Base-by-base conservation (phyloP, 2,113 vertebrate species). In the Rhadina sibilatrix region DNA sequence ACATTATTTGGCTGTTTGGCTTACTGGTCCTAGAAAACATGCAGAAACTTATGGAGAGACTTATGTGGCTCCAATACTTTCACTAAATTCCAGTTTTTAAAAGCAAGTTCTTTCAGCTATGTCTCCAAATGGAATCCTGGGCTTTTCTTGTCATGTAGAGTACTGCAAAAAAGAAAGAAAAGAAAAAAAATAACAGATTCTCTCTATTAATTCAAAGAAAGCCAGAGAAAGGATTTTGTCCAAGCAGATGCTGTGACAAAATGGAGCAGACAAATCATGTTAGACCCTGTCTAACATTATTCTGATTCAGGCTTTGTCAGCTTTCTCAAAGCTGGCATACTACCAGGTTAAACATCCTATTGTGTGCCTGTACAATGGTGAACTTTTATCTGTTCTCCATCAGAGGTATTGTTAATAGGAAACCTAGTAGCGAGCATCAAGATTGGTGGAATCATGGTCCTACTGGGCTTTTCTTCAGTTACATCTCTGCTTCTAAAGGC, bases 381-480 rank as follows among this genome's bases (percentile, higher is more conserved):
- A 90, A 38, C 4, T 69, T 61, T 10, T 21, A 14, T 40, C 42
- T 69, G 17, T 23, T 74, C 54, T 70, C 47, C 33, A 31, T 66
- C 64, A 78, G 37, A 81, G 63, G 7, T 5, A 16, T 17, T 40
- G 20, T 27, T 81, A 47, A 38, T 42, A 63, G 77, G 50, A 90
- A 61, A 27, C 23, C 10, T 49, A 14, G 25, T 15, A 74, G 22
- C 50, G 20, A 28, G 20, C 47, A 81, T 74, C 22, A 65, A 74
- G 42, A 27, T 0, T 53, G n/a, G 8, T 77, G 49, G n/a, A 69
- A 57, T 80, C 46, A 46, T 0, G 0, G 7, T 59, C 42, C 44
- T 91, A 7, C 9, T 10, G n/a, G 19, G 44, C 22, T 77, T 74
- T 71, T 49, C 31, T 59, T 87, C 72, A 78, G 52, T 59, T 70